Base-by-base conservation (phyloP, 2,888 invertebrate species). In the Melipona bicolor region DNA sequence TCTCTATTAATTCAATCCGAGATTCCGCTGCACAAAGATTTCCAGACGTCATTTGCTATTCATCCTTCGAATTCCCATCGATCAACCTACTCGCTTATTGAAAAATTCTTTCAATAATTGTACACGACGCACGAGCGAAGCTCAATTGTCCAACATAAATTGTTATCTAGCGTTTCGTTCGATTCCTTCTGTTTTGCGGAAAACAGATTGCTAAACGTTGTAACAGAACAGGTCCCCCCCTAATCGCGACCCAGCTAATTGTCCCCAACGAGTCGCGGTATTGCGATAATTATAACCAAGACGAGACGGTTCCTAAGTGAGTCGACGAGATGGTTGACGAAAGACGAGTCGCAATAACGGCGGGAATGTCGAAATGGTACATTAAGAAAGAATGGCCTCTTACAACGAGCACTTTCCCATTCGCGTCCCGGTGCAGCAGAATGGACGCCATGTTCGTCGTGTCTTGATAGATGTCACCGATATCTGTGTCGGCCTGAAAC, bases 401-500 rank as follows among this genome's bases (percentile, higher is more conserved):
- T 95, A 98, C 98, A 97, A 98, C 97, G 92, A 98, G 96, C 90
- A 98, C 95, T 93, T 97, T 97, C 87, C 97, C 98, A 94, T 97
- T 97, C 82, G 97, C 96, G 94, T 98, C 98, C 90, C 97, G 97
- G 92, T 98, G 96, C 94, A 98, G 96, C 83, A 98, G 95, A 91
- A 98, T 96, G 6, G 98, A 98, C 17, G 98, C 98, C 95, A 97
- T 97, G 92, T 97, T 98, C 85, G 96, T 96, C 92, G 97, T 96
- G 94, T 98, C 98, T 94, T 98, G 98, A 95, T 97, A 98, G 65
- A 98, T 96, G 86, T 98, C 97, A 24, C 98, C 98, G 82, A 98
- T 95, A 84, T 97, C 97, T 90, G 96, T 96, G 75, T 96, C 95
- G 83, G 95, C 91, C 93, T 95, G 95, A 59, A 89, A 90, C 67